A percentile compares a stretch with the other conserved stretches of the same genome.
These are phyloP conservation scores for Athalia cordata DNA, from an alignment of 2,888 invertebrate genomes.

Conservation along the genomic window DNA sequence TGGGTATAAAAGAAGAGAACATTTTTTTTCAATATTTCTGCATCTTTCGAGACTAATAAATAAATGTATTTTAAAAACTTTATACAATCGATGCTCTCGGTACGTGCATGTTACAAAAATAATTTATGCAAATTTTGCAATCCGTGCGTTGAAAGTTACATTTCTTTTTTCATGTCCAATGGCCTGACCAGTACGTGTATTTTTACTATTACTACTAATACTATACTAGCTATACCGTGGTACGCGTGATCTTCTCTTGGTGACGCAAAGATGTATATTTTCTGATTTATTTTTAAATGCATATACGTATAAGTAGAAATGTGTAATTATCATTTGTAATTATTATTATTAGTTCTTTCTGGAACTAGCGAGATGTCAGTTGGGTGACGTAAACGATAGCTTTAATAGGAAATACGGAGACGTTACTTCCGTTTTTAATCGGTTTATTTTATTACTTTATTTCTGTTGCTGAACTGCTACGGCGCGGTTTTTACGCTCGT, in stretches of 20 bases:
- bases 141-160: constrained; percentile 7
- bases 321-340: background rate
- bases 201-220: constrained; percentile 3
- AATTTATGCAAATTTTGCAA: constrained; percentile 33
- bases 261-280: background rate
- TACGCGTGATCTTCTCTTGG: background rate
- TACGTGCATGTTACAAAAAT: constrained; percentile 9
- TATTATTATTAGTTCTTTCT: background rate
- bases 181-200: background rate
- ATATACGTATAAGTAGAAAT: background rate
- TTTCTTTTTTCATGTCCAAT: constrained; percentile 1
- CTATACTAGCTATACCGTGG: background rate
- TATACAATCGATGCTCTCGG: background rate
- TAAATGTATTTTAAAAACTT: background rate
- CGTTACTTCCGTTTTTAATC: constrained; percentile 19
- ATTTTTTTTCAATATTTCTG: too few relatives aligned
- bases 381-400: background rate
- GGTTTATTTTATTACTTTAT: background rate
- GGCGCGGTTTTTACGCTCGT: background rate
- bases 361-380: background rate
- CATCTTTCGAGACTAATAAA: too few relatives aligned
- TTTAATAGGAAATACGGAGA: constrained; percentile 4
- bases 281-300: background rate
- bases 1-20: too few relatives aligned
- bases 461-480: background rate